Evolutionary conservation across 2,888 invertebrate species (phyloP).

Genomic region (Podabrus alpinus): DNA sequence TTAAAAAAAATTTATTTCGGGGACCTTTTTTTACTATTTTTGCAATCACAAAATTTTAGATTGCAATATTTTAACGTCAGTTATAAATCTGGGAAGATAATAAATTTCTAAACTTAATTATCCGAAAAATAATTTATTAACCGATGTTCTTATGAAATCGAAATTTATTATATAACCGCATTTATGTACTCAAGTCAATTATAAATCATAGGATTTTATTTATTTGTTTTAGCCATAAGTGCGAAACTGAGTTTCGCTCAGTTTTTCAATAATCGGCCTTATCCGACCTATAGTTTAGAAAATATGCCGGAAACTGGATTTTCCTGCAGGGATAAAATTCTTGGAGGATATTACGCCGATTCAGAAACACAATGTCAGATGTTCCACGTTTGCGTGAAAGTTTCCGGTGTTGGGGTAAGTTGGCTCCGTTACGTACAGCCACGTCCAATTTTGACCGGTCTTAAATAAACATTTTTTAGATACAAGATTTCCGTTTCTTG

Average conservation of each 20-base stretch:
- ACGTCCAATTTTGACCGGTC: no score
- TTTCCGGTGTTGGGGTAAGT: slow-evolving; percentile 74
- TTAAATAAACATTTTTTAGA: slow-evolving; percentile 50
- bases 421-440: no score
- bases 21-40: neutral
- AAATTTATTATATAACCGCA: neutral
- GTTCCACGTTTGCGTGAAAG: slow-evolving; percentile 87
- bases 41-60: neutral
- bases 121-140: neutral
- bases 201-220: neutral
- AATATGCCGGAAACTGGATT: slow-evolving; percentile 70
- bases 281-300: slow-evolving; percentile 62
- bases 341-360: slow-evolving; percentile 88
- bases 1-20: slow-evolving; percentile 1
- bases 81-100: neutral
- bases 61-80: neutral
- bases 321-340: slow-evolving; percentile 81
- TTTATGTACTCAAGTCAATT: neutral
- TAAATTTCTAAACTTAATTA: neutral
- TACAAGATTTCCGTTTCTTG: slow-evolving; percentile 83
- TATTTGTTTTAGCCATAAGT: slow-evolving; percentile 43
- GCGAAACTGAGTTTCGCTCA: slow-evolving; percentile 46
- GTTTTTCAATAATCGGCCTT: slow-evolving; percentile 54
- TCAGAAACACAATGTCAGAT: slow-evolving; percentile 86
- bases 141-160: neutral